Evolutionary conservation across 1,140 invertebrate species (phyloP).

Genomic region (Dendrolimus kikuchii): DNA sequence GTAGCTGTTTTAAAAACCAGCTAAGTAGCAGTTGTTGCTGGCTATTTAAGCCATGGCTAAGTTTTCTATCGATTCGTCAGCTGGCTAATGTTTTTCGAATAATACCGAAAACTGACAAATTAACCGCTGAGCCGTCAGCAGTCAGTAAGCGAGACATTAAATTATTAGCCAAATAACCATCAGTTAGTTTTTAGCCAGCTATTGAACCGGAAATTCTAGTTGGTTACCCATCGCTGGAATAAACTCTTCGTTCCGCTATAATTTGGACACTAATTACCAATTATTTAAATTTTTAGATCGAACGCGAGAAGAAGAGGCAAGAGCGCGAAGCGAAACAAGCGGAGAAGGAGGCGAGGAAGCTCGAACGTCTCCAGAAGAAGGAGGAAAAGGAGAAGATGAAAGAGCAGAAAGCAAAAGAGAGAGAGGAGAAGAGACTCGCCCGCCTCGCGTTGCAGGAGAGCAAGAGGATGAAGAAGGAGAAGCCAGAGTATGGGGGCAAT

Average conservation of each 20-base stretch:
- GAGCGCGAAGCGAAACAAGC: constrained; percentile 67
- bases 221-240: no score
- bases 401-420: constrained; percentile 62
- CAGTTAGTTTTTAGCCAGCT: no score
- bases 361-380: constrained; percentile 75
- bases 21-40: no score
- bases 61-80: no score
- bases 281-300: constrained; percentile 26
- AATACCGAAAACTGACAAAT: no score
- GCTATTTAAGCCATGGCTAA: no score
- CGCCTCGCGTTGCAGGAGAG: constrained; percentile 57
- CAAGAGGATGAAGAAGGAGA: constrained; percentile 53
- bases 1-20: no score
- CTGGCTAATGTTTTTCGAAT: no score
- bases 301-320: constrained; percentile 59
- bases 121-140: no score
- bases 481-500: constrained; percentile 20
- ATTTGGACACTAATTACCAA: background rate
- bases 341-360: constrained; percentile 75
- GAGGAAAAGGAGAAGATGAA: constrained; percentile 76
- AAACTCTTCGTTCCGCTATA: background rate
- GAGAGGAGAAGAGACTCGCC: constrained; percentile 63
- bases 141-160: no score
- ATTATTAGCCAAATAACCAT: no score
- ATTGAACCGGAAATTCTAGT: no score